These are phyloP conservation scores for Apotomis capreana DNA, from an alignment of 2,888 invertebrate species.

Conservation along the genomic window DNA sequence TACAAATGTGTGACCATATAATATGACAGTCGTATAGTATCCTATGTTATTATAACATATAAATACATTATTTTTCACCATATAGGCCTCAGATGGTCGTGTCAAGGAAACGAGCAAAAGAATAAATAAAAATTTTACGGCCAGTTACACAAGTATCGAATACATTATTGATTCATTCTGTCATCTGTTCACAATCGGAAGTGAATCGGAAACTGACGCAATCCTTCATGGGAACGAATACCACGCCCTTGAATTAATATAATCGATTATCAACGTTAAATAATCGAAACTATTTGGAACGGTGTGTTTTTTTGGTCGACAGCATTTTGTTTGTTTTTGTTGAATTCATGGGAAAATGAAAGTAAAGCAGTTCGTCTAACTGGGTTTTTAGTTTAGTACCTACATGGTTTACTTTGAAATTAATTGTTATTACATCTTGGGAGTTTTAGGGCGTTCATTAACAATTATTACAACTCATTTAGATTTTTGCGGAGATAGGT, in stretches of 20 bases:
- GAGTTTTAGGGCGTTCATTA: conserved; percentile 16
- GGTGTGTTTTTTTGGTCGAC: not conserved
- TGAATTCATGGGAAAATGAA: conserved; percentile 30
- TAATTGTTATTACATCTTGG: conserved; percentile 8
- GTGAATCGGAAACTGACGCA: conserved; percentile 52
- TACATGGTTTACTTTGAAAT: conserved; percentile 24
- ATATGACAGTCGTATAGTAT: too few species aligned
- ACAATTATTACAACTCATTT: not conserved
- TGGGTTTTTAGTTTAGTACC: conserved; percentile 25
- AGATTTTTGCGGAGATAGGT: too few species aligned
- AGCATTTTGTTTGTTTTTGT: conserved; percentile 15
- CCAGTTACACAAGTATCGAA: conserved; percentile 24
- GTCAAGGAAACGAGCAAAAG: conserved; percentile 6
- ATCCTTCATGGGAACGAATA: conserved; percentile 55
- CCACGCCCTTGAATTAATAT: conserved; percentile 55
- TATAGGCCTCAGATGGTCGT: not conserved
- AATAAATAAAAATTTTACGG: not conserved
- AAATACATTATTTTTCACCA: not conserved
- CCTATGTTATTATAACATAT: not conserved
- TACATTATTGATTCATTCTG: conserved; percentile 29
- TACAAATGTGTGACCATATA: too few species aligned
- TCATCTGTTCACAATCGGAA: conserved; percentile 45
- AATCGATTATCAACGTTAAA: conserved; percentile 46
- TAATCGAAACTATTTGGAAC: conserved; percentile 47
- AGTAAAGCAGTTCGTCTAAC: conserved; percentile 21